Conservation (phyloP, 2,113 vertebrate genomes). For the Eretmochelys imbricata region DNA sequence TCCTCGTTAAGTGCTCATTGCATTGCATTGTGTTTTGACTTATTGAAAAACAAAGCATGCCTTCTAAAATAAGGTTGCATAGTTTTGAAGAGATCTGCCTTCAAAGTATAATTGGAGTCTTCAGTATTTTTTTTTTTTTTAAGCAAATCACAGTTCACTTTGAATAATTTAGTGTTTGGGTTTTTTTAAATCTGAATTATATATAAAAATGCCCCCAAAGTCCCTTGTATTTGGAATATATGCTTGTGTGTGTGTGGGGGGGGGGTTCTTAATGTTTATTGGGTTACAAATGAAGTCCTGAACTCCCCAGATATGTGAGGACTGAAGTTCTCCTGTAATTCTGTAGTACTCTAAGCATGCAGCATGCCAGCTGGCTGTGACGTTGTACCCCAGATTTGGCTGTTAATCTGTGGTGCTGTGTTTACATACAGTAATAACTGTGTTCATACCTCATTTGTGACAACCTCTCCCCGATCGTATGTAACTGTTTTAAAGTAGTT, state of each 20-base stretch:
- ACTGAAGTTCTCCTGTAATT: not conserved
- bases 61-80: not conserved
- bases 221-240: not conserved
- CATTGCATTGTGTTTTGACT: not conserved
- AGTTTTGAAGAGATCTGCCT: not conserved
- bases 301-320: not conserved
- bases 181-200: not conserved
- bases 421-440: not conserved
- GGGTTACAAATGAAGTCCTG: not conserved
- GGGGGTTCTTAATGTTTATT: not conserved
- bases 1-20: not conserved
- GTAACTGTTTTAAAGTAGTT: not conserved
- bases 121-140: not conserved
- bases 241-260: not conserved
- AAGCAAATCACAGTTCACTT: not conserved
- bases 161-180: fast-evolving
- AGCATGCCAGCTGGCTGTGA: not conserved
- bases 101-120: not conserved
- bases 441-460: not conserved
- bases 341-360: not conserved
- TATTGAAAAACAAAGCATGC: not conserved
- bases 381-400: not conserved
- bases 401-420: not conserved
- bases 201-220: not conserved
- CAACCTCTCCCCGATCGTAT: not conserved